phyloP scores from a whole-genome alignment of 2,113 vertebrate species.

The Patagioenas fasciata region DNA sequence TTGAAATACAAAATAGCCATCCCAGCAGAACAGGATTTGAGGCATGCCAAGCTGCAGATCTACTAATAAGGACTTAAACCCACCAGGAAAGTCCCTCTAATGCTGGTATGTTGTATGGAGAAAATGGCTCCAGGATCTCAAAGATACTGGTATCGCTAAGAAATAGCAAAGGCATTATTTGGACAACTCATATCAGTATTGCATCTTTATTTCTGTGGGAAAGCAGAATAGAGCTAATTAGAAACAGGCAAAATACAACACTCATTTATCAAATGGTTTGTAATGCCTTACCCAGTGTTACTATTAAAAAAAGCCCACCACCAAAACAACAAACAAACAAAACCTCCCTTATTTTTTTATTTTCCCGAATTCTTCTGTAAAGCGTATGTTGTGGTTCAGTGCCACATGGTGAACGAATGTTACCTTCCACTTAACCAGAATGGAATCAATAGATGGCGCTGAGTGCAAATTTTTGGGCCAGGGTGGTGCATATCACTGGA shows the following conservation, averaged over 20 bases:
- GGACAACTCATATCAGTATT: background rate
- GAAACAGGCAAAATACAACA: background rate
- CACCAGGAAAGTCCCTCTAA: background rate
- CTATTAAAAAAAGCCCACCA: background rate
- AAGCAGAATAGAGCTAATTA: background rate
- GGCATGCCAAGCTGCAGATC: background rate
- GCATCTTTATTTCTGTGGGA: background rate
- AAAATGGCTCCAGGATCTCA: background rate
- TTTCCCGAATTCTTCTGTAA: background rate
- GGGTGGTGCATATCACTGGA: background rate
- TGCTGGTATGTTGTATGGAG: background rate
- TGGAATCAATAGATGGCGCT: constrained; percentile 48
- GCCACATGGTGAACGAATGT: background rate
- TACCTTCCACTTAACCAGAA: background rate
- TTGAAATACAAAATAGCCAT: background rate
- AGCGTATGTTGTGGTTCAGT: background rate
- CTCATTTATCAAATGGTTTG: background rate
- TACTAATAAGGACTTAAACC: background rate
- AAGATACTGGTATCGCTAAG: rapidly evolving
- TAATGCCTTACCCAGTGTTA: background rate
- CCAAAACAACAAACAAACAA: no score
- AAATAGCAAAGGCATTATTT: background rate
- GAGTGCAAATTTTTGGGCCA: constrained; percentile 8
- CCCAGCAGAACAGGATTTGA: background rate
- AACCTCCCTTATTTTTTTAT: no score